Base-by-base conservation (phyloP, 2,113 vertebrate species). In the Ploceus nigricollis region DNA sequence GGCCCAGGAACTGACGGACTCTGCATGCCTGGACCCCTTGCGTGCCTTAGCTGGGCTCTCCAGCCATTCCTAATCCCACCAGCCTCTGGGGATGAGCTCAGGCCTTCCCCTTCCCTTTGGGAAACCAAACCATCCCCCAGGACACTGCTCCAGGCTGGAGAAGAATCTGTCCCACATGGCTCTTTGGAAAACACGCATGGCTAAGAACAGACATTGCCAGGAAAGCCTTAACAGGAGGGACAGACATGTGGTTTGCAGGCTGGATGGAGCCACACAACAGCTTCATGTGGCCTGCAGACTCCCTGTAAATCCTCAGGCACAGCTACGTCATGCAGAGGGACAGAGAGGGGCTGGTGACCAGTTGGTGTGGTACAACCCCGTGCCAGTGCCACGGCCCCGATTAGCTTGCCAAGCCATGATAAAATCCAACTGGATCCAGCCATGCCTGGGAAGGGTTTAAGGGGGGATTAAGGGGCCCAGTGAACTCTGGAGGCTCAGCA, bases 371-470 rank as follows among this genome's bases (percentile, higher is more conserved):
- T 35, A 15, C n/a, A 24, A 11, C 27, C 15, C 57, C 47, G 79
- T 0, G 0, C 54, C 0, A 0, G 37, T 82, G 33, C 53, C 63
- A 47, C 3, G 2, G 39, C 53, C 87, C 20, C 0, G 0, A 6
- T 87, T 13, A 94, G 30, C 76, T 81, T n/a, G 25, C 72, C 83
- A 73, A 66, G 69, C 64, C 33, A 9, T 9, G 51, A 27, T 42
- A 66, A 89, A 91, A 89, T 44, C 72, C 65, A 78, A 84, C 77
- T 84, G 92, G 95, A 84, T 87, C 71, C 23, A 91, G 61, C 81
- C 77, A 71, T 63, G 51, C 51, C 58, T 6, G 6, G 61, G 81
- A 89, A 70, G 35, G 45, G 42, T 20, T 81, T 71, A 33, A 37
- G 50, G 14, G 18, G 9, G 68, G 87, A 93, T 94, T 97, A 96